phyloP scores from a whole-genome alignment of 2,888 invertebrate species.

The Magallana nippona region DNA sequence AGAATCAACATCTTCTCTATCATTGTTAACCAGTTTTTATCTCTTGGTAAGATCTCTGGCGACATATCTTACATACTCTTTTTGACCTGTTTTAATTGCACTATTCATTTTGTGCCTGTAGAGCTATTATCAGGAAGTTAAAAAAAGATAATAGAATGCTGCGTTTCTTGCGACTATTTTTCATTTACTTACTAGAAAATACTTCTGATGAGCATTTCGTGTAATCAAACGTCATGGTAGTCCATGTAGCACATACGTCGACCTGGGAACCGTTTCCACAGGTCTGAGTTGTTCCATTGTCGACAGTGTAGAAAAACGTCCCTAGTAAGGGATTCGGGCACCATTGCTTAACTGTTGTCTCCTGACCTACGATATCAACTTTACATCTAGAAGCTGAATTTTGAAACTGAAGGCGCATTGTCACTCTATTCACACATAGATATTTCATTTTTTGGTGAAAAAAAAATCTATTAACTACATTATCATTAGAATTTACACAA shows the following conservation, averaged over 20 bases:
- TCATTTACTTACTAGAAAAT: slow-evolving; percentile 37
- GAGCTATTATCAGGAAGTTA: no score
- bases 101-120: no score
- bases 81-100: no score
- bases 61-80: no score
- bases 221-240: slow-evolving; percentile 45
- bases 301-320: slow-evolving; percentile 39
- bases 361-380: slow-evolving; percentile 25
- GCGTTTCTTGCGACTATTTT: neutral
- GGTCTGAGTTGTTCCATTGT: slow-evolving; percentile 34
- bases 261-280: slow-evolving; percentile 41
- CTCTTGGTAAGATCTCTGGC: no score
- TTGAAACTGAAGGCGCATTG: neutral
- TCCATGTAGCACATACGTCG: slow-evolving; percentile 40
- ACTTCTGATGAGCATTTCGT: slow-evolving; percentile 40
- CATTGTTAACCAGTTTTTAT: no score
- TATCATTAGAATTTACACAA: no score
- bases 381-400: neutral
- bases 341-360: slow-evolving; percentile 40
- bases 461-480: no score
- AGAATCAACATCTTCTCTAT: no score
- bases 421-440: no score
- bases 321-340: slow-evolving; percentile 40
- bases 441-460: no score
- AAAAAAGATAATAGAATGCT: no score